Evolutionary conservation across 2,797 vertebrate species (phyloP), one percentile per base, ranked within the genome.

Genomic region (Xerus rutilus): DNA sequence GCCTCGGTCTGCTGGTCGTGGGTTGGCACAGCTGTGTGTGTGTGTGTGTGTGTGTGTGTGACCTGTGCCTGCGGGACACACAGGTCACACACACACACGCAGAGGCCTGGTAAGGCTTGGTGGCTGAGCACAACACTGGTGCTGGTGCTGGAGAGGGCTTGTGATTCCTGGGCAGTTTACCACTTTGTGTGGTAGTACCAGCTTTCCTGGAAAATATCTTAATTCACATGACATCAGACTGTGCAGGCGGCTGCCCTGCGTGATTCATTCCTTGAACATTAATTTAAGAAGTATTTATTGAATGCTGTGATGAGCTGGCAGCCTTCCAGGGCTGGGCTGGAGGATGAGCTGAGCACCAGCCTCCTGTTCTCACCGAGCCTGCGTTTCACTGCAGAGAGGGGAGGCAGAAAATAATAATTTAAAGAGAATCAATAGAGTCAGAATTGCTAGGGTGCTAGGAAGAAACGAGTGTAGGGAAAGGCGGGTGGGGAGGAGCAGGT

Each of bases 401-500:
- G 13, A 21, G 54, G 35, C 1, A 1, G 64, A 18, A 28, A 10
- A 45, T 52, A 5, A n/a, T 15, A 5, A 25, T 2, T 12, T 12
- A 13, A 13, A 59, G 23, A 17, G 23, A 18, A 2, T 2, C 54
- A 2, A 11, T 0, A 1, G 2, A 4, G 11, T 20, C 13, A 57
- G 43, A 17, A 4, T 3, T 43, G 52, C 39, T 12, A 11, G 43
- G 43, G 70, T 4, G 0, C 45, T 62, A 11, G 39, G 32, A 49
- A 59, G 76, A 39, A 21, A 11, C 0, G 65, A n/a, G 9, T 0
- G 43, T 3, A 15, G 6, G 30, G 43, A 3, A 9, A 39, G 39
- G 39, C 39, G 39, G 39, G 0, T 12, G 74, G 4, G 28, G 30
- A 21, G 4, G 35, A 2, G 14, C 1, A 5, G 49, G 5, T 2